Base-by-base conservation (phyloP, 2,888 invertebrate species). In the Sesia bembeciformis region DNA sequence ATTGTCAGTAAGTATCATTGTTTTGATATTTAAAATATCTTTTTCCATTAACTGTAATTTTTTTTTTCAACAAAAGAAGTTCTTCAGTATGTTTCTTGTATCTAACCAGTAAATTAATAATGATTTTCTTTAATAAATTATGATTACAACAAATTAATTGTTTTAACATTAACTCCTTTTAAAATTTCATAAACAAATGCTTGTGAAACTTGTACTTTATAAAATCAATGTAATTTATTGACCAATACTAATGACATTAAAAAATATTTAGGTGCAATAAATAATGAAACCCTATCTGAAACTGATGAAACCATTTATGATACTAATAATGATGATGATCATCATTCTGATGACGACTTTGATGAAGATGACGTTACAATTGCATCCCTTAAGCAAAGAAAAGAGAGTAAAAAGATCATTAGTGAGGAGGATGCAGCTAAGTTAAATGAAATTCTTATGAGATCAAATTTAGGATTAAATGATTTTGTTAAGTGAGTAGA, bases 1-100 rank as follows among this genome's bases (percentile, higher is more conserved):
- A 70, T 84, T 59, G 78, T 76, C 56, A 68, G 89, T 88, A 72
- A 84, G 86, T 81, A 68, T 59, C 8, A n/a, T 52, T 40, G 40
- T 38, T 40, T 49, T 41, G 39, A 40, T 39, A 6, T 42, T 23
- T 23, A 23, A n/a, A n/a, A 23, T 23, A 1, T 23, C 2, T 23
- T 23, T 23, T 23, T 2, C 23, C 23, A 23, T 23, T 23, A 1
- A 23, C 23, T 1, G 23, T 23, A 23, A 23, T 23, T 23, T 23
- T 23, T 23, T n/a, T 23, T 23, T 23, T 23, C 42, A 42, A 6
- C 7, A 42, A 5, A 42, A 6, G 5, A 42, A 6, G 42, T 5
- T 7, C 42, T 42, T 42, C 42, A 6, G 42, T 42, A 6, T 7
- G 42, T 7, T 42, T 6, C 7, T 42, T 42, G 42, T 3, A 23